A percentile compares a stretch with the other conserved stretches of the same genome.
phyloP scores from a whole-genome alignment of 2,888 invertebrate species.

The Stegana nigrithorax region DNA sequence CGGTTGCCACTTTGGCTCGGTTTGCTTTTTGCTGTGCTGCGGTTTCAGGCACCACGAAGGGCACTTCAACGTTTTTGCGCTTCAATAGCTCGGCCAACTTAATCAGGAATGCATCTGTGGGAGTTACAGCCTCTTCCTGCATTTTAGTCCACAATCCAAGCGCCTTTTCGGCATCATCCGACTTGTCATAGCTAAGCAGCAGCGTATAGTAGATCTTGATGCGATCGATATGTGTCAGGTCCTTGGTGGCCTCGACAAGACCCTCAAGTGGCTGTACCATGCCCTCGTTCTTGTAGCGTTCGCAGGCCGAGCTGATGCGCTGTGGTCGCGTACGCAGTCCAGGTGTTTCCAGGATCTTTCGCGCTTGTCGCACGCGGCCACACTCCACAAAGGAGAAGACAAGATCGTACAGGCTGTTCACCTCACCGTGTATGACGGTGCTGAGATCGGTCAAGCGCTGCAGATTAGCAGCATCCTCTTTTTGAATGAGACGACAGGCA shows the following conservation, averaged over 20 bases:
- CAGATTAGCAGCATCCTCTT: conserved; percentile 82
- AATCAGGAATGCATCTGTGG: conserved; percentile 77
- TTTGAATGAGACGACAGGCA: conserved; percentile 77
- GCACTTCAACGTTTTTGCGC: conserved; percentile 75
- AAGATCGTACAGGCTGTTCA: conserved; percentile 85
- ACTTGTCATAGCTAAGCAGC: conserved; percentile 79
- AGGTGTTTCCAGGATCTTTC: conserved; percentile 86
- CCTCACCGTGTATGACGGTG: conserved; percentile 82
- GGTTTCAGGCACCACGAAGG: conserved; percentile 75
- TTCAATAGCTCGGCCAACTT: conserved; percentile 76
- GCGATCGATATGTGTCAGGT: conserved; percentile 80
- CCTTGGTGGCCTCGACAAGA: conserved; percentile 81
- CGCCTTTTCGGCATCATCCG: conserved; percentile 80
- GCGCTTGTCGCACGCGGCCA: conserved; percentile 82
- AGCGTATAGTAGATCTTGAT: conserved; percentile 81
- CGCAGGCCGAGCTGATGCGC: conserved; percentile 76
- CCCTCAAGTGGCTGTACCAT: conserved; percentile 79
- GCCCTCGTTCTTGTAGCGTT: conserved; percentile 75
- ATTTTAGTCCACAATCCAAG: conserved; percentile 82
- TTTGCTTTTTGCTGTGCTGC: not conserved
- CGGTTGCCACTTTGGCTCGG: conserved; percentile 13
- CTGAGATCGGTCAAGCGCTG: conserved; percentile 86
- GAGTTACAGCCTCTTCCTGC: conserved; percentile 84
- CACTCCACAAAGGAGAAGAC: conserved; percentile 87
- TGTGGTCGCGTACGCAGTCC: conserved; percentile 78